Conservation (phyloP, 2,113 vertebrate genomes). For the Dascyllus trimaculatus region DNA sequence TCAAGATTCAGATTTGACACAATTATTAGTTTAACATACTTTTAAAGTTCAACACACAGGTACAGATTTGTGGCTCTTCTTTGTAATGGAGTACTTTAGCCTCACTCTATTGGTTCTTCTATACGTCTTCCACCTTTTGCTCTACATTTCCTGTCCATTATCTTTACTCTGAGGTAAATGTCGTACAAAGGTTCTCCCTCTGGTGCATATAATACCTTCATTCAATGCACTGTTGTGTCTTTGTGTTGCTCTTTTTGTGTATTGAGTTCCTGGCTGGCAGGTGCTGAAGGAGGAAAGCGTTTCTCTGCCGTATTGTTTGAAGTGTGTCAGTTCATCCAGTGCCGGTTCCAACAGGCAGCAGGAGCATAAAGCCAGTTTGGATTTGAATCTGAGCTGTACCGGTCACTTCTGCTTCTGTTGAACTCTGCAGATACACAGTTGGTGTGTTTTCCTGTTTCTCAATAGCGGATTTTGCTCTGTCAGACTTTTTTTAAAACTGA, state of each 20-base stretch:
- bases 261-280: slow-evolving; percentile 14
- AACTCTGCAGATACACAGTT: not conserved
- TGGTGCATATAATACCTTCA: not conserved
- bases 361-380: slow-evolving; percentile 64
- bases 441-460: not conserved
- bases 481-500: not conserved
- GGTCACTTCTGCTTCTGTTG: not conserved
- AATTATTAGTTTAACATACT: too few relatives aligned
- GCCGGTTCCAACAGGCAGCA: slow-evolving; percentile 42
- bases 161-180: too few relatives aligned
- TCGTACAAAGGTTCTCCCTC: not conserved
- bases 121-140: too few relatives aligned
- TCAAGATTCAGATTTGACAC: too few relatives aligned
- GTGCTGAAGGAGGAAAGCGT: slow-evolving; percentile 5
- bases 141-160: too few relatives aligned
- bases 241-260: slow-evolving; percentile 5
- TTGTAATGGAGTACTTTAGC: too few relatives aligned
- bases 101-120: too few relatives aligned
- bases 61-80: too few relatives aligned
- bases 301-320: slow-evolving; percentile 19
- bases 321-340: slow-evolving; percentile 41
- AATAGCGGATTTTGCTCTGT: not conserved
- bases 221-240: not conserved
- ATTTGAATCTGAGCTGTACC: slow-evolving; percentile 59
- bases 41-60: too few relatives aligned